Evolutionary conservation across 2,888 invertebrate genomes (phyloP).

Genomic region (Trachelus tabidus): DNA sequence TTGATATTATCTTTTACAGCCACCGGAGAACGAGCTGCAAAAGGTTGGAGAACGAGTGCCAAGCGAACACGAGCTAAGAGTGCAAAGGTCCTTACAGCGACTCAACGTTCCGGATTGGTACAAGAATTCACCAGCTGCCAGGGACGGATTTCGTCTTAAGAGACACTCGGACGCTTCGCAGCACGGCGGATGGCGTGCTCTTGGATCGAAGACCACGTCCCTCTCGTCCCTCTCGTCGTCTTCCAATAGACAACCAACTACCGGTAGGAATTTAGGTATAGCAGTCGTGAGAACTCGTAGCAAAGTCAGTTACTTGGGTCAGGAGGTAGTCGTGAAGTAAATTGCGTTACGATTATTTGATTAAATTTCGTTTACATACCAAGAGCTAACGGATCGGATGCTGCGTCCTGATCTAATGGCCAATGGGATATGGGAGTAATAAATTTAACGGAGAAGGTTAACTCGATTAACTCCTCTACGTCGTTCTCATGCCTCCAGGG

Average conservation of each 20-base stretch:
- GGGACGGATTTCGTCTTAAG: constrained; percentile 84
- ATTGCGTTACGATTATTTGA: not conserved
- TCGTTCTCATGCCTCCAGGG: not conserved
- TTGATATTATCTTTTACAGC: constrained; percentile 71
- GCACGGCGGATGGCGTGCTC: constrained; percentile 72
- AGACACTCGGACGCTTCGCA: constrained; percentile 75
- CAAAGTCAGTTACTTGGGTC: too few relatives aligned
- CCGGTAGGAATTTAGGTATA: constrained; percentile 42
- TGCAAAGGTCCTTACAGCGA: constrained; percentile 92
- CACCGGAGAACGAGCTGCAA: constrained; percentile 94
- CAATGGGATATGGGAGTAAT: constrained; percentile 41
- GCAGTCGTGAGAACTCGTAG: too few relatives aligned
- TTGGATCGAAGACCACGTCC: constrained; percentile 88
- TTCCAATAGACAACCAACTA: constrained; percentile 61
- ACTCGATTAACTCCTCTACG: constrained; percentile 39
- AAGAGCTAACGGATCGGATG: not conserved
- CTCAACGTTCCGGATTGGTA: constrained; percentile 97
- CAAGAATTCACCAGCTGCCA: constrained; percentile 80
- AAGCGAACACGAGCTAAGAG: constrained; percentile 93
- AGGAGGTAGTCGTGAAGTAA: not conserved
- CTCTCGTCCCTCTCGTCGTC: constrained; percentile 75
- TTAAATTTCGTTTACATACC: constrained; percentile 31
- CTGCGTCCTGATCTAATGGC: constrained; percentile 22
- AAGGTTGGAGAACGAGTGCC: constrained; percentile 84
- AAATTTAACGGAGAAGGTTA: constrained; percentile 42